These are phyloP conservation scores for Choristoneura fumiferana DNA, from an alignment of 1,140 invertebrate genomes.

Conservation along the genomic window DNA sequence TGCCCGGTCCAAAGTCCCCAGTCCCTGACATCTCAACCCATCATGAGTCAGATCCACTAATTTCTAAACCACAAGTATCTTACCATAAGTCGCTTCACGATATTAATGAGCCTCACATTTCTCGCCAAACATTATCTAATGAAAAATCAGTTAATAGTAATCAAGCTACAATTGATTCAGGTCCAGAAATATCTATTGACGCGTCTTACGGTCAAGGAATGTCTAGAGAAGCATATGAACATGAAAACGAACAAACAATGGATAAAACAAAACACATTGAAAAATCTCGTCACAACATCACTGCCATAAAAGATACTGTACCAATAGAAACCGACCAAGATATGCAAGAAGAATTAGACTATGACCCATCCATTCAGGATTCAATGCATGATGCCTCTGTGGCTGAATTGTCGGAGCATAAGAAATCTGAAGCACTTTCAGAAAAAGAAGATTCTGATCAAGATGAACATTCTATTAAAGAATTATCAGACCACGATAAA, in stretches of 20 bases:
- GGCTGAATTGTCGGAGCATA: neutral
- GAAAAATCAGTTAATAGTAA: neutral
- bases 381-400: too few species aligned
- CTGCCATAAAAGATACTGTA: too few species aligned
- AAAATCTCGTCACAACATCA: too few species aligned
- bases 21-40: neutral
- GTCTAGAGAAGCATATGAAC: neutral
- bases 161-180: neutral
- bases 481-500: neutral
- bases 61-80: neutral
- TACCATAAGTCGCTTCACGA: neutral
- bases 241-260: neutral
- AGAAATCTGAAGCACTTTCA: neutral
- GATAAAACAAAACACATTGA: too few species aligned
- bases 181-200: constrained; percentile 4
- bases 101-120: neutral
- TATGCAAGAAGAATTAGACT: neutral
- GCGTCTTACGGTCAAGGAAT: constrained; percentile 9
- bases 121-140: neutral
- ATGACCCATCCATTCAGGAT: neutral
- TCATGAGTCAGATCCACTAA: neutral
- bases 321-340: too few species aligned
- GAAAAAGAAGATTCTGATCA: neutral
- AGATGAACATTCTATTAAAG: neutral
- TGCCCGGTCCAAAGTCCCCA: neutral